Percentiles rank a stretch among this genome's conserved stretches.
These are phyloP conservation scores for Leistus spinibarbis DNA, from an alignment of 2,888 invertebrate genomes.

Conservation along the genomic window DNA sequence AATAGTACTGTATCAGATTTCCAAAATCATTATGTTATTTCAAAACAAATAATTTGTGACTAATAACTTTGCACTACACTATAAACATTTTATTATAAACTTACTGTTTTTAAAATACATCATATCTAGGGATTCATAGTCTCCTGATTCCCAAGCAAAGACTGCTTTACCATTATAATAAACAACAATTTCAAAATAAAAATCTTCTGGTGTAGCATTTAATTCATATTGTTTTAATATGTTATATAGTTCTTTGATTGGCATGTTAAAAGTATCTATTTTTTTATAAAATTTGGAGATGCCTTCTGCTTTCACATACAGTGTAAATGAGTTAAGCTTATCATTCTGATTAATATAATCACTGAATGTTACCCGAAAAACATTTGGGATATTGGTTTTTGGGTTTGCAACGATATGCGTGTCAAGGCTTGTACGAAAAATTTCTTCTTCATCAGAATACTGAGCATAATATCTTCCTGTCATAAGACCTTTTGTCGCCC, in stretches of 20 bases:
- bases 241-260: neutral
- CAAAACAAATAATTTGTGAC: too few species aligned
- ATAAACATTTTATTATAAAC: neutral
- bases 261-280: neutral
- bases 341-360: neutral
- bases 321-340: neutral
- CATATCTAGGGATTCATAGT: neutral
- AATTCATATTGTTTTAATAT: neutral
- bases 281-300: neutral
- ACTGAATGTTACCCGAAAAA: neutral
- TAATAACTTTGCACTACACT: neutral
- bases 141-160: neutral
- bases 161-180: neutral
- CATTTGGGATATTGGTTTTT: neutral
- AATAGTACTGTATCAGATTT: too few species aligned
- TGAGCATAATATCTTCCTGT: constrained; percentile 15
- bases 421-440: constrained; percentile 8
- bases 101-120: neutral
- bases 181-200: neutral
- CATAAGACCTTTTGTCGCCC: neutral
- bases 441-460: constrained; percentile 13
- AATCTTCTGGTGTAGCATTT: neutral
- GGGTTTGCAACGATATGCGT: constrained; percentile 10
- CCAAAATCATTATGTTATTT: too few species aligned
- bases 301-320: constrained; percentile 17